Evolutionary conservation across 2,797 vertebrate genomes (phyloP).

Genomic region (Malurus leucopterus): DNA sequence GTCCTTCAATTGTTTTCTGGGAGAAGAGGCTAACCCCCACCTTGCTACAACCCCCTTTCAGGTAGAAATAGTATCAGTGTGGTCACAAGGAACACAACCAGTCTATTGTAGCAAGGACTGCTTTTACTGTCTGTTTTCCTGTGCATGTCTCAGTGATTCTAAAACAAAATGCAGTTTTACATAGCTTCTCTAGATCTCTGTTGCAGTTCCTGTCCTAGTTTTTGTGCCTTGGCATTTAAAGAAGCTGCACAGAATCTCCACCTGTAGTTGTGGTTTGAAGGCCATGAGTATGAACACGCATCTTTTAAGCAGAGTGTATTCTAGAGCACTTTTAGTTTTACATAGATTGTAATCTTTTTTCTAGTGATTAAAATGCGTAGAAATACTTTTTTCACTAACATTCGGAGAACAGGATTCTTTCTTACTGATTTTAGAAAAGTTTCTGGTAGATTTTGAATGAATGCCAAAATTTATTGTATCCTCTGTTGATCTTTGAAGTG

Average conservation of each 20-base stretch:
- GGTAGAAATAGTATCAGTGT: not conserved
- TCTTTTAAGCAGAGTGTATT: not conserved
- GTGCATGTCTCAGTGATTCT: not conserved
- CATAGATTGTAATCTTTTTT: not conserved
- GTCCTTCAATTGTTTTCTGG: not conserved
- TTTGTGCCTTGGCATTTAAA: not conserved
- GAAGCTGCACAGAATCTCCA: not conserved
- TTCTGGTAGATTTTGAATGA: not conserved
- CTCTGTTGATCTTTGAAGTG: not conserved
- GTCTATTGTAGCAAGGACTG: not conserved
- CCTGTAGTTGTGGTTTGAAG: not conserved
- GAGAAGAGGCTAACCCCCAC: not conserved
- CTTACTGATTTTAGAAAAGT: not conserved
- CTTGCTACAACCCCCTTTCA: not conserved
- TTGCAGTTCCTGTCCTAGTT: not conserved
- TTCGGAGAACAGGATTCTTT: not conserved
- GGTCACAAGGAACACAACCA: accelerated
- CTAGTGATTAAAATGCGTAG: not conserved
- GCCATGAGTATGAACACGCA: not conserved
- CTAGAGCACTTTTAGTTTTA: not conserved
- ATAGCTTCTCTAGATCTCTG: not conserved
- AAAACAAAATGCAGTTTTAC: not conserved
- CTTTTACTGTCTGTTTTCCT: not conserved
- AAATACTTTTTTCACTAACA: not conserved
- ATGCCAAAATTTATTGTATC: not conserved